Conservation (phyloP, 2,113 vertebrate species). For the Hydropotes inermis region DNA sequence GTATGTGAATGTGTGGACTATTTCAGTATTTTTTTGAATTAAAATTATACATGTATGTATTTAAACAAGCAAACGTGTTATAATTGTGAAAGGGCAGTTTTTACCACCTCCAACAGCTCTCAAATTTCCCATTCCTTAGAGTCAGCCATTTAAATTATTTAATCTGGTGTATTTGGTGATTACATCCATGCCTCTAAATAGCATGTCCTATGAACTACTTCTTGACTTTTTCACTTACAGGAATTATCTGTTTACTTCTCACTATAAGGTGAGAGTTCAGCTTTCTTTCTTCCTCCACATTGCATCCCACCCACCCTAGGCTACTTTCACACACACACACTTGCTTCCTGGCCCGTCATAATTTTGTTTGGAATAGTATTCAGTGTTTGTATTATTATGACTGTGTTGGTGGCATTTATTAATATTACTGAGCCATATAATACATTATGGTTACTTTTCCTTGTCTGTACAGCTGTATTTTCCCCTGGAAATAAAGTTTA, state of each 20-base stretch:
- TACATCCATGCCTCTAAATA: neutral
- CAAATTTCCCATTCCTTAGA: slow-evolving; percentile 3
- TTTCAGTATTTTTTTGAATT: neutral
- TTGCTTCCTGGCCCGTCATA: neutral
- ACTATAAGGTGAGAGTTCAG: neutral
- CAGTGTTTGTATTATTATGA: neutral
- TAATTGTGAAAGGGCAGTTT: slow-evolving; percentile 6
- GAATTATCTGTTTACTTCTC: neutral
- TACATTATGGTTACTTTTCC: neutral
- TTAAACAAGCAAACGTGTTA: slow-evolving; percentile 18
- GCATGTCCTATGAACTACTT: neutral
- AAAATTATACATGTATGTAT: neutral
- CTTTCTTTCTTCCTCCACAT: neutral
- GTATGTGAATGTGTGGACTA: neutral
- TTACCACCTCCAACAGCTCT: neutral
- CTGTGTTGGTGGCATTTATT: neutral
- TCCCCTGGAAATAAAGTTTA: neutral
- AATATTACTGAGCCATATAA: neutral
- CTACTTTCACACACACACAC: neutral
- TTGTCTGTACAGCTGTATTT: neutral
- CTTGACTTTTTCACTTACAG: neutral
- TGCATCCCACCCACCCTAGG: neutral
- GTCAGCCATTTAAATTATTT: neutral
- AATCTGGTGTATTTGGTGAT: neutral
- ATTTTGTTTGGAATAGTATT: neutral